phyloP scores from a whole-genome alignment of 2,888 invertebrate genomes.

The Blastobasis adustella region DNA sequence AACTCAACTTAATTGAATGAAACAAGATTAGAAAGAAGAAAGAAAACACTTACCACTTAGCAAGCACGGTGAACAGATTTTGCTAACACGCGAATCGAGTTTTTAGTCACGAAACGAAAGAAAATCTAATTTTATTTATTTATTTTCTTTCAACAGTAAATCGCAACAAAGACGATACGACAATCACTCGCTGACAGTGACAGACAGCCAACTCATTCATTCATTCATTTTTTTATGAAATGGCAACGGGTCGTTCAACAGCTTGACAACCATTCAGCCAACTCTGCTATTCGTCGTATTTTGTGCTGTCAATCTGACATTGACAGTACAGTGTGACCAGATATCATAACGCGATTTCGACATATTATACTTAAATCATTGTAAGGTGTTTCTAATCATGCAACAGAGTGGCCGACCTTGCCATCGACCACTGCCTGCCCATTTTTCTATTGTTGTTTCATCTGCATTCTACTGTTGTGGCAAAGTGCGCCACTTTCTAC shows the following conservation, averaged over 20 bases:
- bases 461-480: too few species aligned
- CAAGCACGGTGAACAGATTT: conserved; percentile 16
- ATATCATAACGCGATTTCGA: conserved; percentile 1
- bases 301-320: neutral
- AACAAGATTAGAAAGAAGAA: conserved; percentile 14
- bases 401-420: too few species aligned
- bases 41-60: conserved; percentile 35
- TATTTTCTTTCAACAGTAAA: conserved; percentile 32
- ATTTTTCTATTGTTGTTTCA: too few species aligned
- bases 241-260: too few species aligned
- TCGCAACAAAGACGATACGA: conserved; percentile 27
- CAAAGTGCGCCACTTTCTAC: too few species aligned
- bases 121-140: conserved; percentile 36
- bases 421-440: too few species aligned
- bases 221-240: too few species aligned
- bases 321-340: neutral
- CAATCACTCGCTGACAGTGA: conserved; percentile 28
- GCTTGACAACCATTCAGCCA: too few species aligned
- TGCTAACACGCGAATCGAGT: conserved; percentile 16
- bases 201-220: too few species aligned
- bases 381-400: too few species aligned
- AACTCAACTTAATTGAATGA: conserved; percentile 19
- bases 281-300: conserved; percentile 14
- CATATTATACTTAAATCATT: conserved; percentile 6
- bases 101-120: conserved; percentile 20